phyloP scores from a whole-genome alignment of 2,113 vertebrate genomes.

The Heptranchias perlo region DNA sequence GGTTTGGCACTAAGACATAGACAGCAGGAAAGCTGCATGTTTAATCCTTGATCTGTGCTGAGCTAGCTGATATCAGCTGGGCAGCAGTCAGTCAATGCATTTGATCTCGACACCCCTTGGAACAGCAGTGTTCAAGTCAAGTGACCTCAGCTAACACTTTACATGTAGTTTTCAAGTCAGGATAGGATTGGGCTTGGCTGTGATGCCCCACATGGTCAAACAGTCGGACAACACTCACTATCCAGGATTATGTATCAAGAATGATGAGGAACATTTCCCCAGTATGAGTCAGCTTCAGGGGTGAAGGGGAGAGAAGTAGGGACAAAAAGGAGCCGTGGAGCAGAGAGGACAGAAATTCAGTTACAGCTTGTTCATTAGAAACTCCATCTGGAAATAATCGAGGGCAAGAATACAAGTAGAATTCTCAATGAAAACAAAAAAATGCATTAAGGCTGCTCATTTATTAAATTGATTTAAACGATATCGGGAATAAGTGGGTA shows the following conservation, averaged over 20 bases:
- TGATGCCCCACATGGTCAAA: not conserved
- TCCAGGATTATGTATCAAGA: not conserved
- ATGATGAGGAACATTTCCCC: not conserved
- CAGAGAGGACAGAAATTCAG: not conserved
- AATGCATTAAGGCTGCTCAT: not conserved
- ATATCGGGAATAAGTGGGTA: not conserved
- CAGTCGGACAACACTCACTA: not conserved
- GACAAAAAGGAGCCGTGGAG: not conserved
- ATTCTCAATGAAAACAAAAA: not conserved
- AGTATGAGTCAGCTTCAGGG: not conserved
- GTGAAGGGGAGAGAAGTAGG: not conserved
- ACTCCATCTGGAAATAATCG: not conserved
- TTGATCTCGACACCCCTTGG: not conserved
- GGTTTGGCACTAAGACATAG: not conserved
- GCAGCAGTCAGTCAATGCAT: not conserved
- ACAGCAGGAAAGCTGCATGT: not conserved
- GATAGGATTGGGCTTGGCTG: not conserved
- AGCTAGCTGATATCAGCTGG: not conserved
- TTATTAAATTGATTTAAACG: not conserved
- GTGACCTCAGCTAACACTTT: not conserved
- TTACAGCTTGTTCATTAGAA: not conserved
- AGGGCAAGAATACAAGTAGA: not conserved
- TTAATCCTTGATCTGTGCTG: not conserved
- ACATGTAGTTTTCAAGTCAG: not conserved
- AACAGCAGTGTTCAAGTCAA: not conserved